A percentile compares a stretch with the other conserved stretches of the same genome.
These are phyloP conservation scores for Erebia ligea DNA, from an alignment of 2,888 invertebrate genomes.

Conservation along the genomic window DNA sequence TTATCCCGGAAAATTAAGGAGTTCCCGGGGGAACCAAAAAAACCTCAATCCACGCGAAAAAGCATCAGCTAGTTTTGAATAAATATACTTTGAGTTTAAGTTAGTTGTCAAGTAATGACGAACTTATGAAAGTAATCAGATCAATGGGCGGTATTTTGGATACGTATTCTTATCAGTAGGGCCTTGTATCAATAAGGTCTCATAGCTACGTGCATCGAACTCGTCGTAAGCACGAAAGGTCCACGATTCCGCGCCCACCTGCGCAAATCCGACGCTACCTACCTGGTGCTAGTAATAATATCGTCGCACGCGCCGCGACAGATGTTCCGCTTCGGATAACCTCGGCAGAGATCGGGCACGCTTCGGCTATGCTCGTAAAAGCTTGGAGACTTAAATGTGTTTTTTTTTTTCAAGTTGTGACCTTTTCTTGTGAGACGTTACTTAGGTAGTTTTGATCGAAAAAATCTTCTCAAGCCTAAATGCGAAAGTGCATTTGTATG, in stretches of 20 bases:
- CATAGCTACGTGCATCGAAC: background rate
- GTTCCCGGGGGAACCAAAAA: no score
- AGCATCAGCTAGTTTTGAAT: no score
- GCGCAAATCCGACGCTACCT: slow-evolving; percentile 15
- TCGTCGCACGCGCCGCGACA: slow-evolving; percentile 60
- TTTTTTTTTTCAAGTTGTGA: slow-evolving; percentile 5
- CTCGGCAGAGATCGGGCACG: slow-evolving; percentile 49
- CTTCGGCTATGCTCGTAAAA: slow-evolving; percentile 30
- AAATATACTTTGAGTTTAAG: no score
- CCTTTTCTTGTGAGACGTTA: slow-evolving; percentile 12
- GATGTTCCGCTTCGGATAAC: slow-evolving; percentile 54
- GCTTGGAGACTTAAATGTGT: background rate
- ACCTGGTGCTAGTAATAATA: slow-evolving; percentile 42
- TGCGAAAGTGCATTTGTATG: no score
- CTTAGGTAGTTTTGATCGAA: background rate
- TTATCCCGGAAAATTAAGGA: no score
- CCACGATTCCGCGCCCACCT: slow-evolving; percentile 9
- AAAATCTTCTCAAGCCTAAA: no score
- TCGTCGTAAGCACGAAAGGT: slow-evolving; percentile 11
- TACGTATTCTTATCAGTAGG: background rate
- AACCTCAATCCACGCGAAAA: no score
- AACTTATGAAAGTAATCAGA: no score
- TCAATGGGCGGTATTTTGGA: no score
- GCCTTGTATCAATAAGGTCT: background rate
- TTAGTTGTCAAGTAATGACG: no score